phyloP scores from a whole-genome alignment of 1,140 invertebrate species.

The Rhyzopertha dominica region DNA sequence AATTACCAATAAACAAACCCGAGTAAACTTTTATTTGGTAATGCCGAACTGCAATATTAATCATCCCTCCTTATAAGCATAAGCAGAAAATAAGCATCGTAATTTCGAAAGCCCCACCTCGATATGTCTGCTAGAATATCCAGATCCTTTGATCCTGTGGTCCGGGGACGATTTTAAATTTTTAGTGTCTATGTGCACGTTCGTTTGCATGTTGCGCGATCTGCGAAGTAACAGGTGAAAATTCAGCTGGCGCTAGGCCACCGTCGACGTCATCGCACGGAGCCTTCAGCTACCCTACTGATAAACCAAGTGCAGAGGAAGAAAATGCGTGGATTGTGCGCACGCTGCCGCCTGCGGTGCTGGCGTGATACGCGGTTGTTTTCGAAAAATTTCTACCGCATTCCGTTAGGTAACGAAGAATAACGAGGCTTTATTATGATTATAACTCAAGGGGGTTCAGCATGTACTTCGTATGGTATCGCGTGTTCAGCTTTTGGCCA shows the following conservation, averaged over 20 bases:
- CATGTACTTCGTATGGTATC: too few species aligned
- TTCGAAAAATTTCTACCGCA: too few species aligned
- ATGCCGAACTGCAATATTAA: too few species aligned
- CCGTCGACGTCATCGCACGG: slow-evolving; percentile 20
- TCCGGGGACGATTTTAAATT: slow-evolving; percentile 53
- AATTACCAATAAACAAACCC: too few species aligned
- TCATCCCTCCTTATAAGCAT: too few species aligned
- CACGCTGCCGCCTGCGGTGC: neutral
- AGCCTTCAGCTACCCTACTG: slow-evolving; percentile 29
- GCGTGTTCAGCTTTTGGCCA: too few species aligned
- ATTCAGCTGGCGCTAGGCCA: slow-evolving; percentile 11
- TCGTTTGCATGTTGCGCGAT: slow-evolving; percentile 57
- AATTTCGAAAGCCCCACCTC: slow-evolving; percentile 41
- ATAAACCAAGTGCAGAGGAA: neutral
- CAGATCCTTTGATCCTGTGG: slow-evolving; percentile 46
- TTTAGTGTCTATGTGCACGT: slow-evolving; percentile 61
- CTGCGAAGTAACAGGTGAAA: slow-evolving; percentile 21
- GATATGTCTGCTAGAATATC: slow-evolving; percentile 43
- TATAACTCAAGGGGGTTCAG: too few species aligned
- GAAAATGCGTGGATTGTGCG: slow-evolving; percentile 2
- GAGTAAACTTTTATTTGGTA: too few species aligned
- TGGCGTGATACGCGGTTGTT: too few species aligned
- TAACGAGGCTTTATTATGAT: too few species aligned
- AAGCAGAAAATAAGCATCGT: too few species aligned
- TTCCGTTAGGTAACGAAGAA: too few species aligned